Base-by-base conservation (phyloP, 2,113 vertebrate species). In the Lepidothrix coronata region DNA sequence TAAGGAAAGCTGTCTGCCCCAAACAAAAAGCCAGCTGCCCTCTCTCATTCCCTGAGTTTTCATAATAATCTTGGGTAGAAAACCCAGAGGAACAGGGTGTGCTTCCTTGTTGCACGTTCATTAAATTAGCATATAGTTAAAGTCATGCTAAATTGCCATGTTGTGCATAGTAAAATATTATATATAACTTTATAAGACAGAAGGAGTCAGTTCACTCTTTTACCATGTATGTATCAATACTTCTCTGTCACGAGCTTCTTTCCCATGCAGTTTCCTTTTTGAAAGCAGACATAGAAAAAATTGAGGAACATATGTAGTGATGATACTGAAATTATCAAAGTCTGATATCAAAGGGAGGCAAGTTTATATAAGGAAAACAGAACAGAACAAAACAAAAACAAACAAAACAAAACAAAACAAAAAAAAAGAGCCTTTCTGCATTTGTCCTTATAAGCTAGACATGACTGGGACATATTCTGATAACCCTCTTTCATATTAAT, bases 391-490 rank as follows among this genome's bases (percentile, higher is more conserved):
- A 54, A 54, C 25, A 2, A 23, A 24, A 41, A 12, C 11, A 41
- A 41, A 41, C 12, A 12, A 12, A 41, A 41, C 12, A 41, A 41
- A 39, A 39, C 39, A 39, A 41, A 41, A 39, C 39, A 41, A 41
- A 39, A 39, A 41, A 62, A 59, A 46, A 15, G 5, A 28, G 0
- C 1, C 2, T 61, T 74, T 88, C 25, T 77, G 9, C 6, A 14
- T 59, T 52, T 61, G 2, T 70, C 12, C 2, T 9, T 52, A 3
- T 6, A 41, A 41, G 0, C 7, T 66, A 30, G 21, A 14, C 21
- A 12, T 7, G 17, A 33, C 1, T 39, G 66, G 14, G 30, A 43
- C 2, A 7, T 27, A 9, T 2, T 68, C 0, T 30, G 20, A 5
- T 21, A 61, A n/a, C 37, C 2, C 2, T 11, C 1, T 48, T 68